Conservation (phyloP, 1,140 invertebrate species). For the Neotoxoptera formosana region DNA sequence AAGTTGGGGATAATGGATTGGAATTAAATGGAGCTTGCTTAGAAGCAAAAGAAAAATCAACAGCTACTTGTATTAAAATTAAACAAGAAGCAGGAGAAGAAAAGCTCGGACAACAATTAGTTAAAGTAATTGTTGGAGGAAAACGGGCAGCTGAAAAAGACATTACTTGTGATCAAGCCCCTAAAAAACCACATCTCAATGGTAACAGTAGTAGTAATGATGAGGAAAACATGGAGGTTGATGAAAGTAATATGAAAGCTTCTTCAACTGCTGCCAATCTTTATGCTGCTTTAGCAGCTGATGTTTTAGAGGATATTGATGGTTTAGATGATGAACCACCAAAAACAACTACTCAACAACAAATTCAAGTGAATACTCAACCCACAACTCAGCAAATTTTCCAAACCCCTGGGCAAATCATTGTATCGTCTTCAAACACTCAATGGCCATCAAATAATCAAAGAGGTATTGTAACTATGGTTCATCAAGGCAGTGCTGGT, state of each 20-base stretch:
- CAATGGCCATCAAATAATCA: constrained; percentile 56
- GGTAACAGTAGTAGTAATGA: constrained; percentile 59
- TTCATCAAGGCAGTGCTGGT: constrained; percentile 51
- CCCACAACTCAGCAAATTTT: constrained; percentile 40
- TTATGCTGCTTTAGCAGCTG: constrained; percentile 75
- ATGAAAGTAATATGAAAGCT: constrained; percentile 67
- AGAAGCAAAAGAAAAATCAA: constrained; percentile 33
- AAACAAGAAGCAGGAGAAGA: constrained; percentile 18
- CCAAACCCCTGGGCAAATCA: constrained; percentile 43
- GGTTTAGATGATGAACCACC: constrained; percentile 63
- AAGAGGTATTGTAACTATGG: constrained; percentile 56
- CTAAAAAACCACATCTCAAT: constrained; percentile 61
- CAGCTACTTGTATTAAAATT: constrained; percentile 59
- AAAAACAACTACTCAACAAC: not conserved
- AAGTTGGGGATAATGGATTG: constrained; percentile 70
- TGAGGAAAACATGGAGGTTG: constrained; percentile 62
- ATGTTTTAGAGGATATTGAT: constrained; percentile 73
- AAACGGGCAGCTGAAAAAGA: constrained; percentile 69
- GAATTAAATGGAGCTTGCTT: constrained; percentile 64
- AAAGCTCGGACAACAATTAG: not conserved
- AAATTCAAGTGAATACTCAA: constrained; percentile 45
- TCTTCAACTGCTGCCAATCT: constrained; percentile 76
- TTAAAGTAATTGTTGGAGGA: constrained; percentile 50
- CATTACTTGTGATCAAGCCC: constrained; percentile 61
- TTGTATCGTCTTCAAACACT: constrained; percentile 45